Percentiles rank a stretch among this genome's conserved stretches.
Evolutionary conservation across 2,888 invertebrate species (phyloP).

Genomic region (Ichneumoninae sp.): DNA sequence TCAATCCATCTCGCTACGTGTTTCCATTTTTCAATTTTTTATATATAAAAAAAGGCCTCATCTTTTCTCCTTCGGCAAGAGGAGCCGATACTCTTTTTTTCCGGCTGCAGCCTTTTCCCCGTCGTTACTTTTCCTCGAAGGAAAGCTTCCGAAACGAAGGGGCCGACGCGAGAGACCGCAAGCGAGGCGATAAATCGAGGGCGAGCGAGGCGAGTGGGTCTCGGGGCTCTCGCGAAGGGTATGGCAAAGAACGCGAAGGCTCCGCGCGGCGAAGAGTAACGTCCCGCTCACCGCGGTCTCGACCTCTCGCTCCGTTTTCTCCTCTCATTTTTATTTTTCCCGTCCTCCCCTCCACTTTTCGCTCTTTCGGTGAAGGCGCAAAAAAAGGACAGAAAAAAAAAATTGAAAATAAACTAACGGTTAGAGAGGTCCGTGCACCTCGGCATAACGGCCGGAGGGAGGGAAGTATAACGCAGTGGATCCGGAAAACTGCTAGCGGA

Average conservation of each 20-base stretch:
- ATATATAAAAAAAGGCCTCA: not conserved
- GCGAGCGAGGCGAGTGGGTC: constrained; percentile 61
- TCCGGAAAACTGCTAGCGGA: constrained; percentile 54
- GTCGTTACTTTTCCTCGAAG: constrained; percentile 58
- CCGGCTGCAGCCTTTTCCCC: constrained; percentile 44
- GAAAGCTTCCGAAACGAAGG: constrained; percentile 62
- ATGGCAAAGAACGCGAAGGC: constrained; percentile 52
- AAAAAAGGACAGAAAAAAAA: constrained; percentile 21
- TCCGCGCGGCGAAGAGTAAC: constrained; percentile 59
- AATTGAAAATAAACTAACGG: constrained; percentile 8
- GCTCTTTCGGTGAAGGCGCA: not conserved
- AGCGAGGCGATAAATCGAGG: constrained; percentile 71
- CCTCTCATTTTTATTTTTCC: constrained; percentile 51
- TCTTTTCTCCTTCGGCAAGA: constrained; percentile 8
- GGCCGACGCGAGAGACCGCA: constrained; percentile 59
- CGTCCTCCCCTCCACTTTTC: constrained; percentile 34
- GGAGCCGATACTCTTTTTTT: constrained; percentile 36
- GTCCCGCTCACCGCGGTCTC: constrained; percentile 55
- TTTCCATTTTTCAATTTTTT: not conserved
- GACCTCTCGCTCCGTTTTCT: constrained; percentile 64
- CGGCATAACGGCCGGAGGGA: not conserved
- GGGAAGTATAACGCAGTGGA: constrained; percentile 45
- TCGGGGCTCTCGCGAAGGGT: constrained; percentile 29
- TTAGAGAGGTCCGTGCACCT: constrained; percentile 14
- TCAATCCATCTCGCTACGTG: not conserved